phyloP scores from a whole-genome alignment of 1,140 invertebrate species.

The Druon quercuslanigerum region DNA sequence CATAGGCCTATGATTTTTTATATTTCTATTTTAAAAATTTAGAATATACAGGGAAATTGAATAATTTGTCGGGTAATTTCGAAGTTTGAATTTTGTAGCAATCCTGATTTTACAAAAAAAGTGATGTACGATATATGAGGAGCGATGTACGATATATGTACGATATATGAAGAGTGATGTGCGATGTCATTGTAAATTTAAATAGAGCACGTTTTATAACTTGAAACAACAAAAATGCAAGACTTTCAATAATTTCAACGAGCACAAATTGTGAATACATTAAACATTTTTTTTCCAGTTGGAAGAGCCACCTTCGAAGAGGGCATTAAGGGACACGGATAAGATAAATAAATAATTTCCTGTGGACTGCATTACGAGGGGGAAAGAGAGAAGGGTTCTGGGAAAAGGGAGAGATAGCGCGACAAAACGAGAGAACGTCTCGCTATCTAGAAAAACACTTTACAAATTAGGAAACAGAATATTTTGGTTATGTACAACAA shows the following conservation, averaged over 20 bases:
- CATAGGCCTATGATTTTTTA: too few species aligned
- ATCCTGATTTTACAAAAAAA: too few species aligned
- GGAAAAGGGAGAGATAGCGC: slow-evolving; percentile 50
- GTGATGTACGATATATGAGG: too few species aligned
- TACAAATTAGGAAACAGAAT: slow-evolving; percentile 73
- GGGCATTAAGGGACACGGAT: slow-evolving; percentile 71
- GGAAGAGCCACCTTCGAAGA: slow-evolving; percentile 73
- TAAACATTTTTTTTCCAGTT: slow-evolving; percentile 60
- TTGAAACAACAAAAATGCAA: background rate
- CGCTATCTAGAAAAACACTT: slow-evolving; percentile 57
- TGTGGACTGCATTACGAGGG: slow-evolving; percentile 50
- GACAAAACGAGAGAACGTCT: slow-evolving; percentile 37
- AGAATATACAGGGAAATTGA: too few species aligned
- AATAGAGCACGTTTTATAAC: slow-evolving; percentile 17
- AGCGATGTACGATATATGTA: too few species aligned
- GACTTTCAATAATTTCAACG: background rate
- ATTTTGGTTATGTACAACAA: slow-evolving; percentile 74
- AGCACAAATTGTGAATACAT: slow-evolving; percentile 30
- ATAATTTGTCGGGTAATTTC: too few species aligned
- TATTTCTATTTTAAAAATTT: too few species aligned
- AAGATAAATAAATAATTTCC: slow-evolving; percentile 73
- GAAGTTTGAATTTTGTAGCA: too few species aligned
- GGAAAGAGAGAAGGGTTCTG: slow-evolving; percentile 38
- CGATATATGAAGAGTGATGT: too few species aligned
- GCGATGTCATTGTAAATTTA: background rate